Evolutionary conservation across 2,113 vertebrate species (phyloP), one percentile per base, ranked within the genome.

Genomic region (Felis chaus): DNA sequence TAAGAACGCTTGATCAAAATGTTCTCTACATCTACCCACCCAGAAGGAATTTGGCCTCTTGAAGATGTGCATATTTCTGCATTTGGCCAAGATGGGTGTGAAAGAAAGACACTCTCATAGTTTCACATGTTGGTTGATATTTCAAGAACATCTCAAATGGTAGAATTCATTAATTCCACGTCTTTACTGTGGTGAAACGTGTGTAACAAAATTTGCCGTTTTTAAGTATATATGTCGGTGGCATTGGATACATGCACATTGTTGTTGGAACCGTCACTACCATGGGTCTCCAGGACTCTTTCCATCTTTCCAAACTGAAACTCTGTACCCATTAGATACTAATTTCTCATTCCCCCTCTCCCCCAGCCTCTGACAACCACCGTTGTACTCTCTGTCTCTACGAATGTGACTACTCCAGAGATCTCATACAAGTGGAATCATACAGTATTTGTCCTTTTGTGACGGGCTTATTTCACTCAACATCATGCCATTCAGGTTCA

Each of bases 141-240:
- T 94, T 89, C 48, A 90, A 82, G 29, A 50, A 27, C 33, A 84
- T 88, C 12, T 96, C 69, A 94, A 84, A 93, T 73, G 45, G 31
- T 61, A 89, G 27, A 95, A 61, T 50, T 88, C 29, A 74, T 80
- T 80, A 94, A 96, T 92, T 80, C 39, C 4, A 4, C 48, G 50
- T 61, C 16, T 39, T 93, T 39, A 50, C 68, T 68, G 23, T 48
- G 57, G n/a, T 55, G 41, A 63, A 89, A 81, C 36, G 57, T 21
- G 45, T 11, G 61, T 25, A 79, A n/a, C 53, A 65, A 78, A 45
- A 41, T 29, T 53, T 71, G 33, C 5, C 18, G 39, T 74, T 87
- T 90, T 71, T n/a, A 65, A 79, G 48, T 29, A 13, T 39, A n/a
- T n/a, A 78, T 19, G 48, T 50, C 14, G 16, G 33, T 61, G 66